Conservation (phyloP, 2,888 invertebrate genomes). For the Lasioglossum calceatum region DNA sequence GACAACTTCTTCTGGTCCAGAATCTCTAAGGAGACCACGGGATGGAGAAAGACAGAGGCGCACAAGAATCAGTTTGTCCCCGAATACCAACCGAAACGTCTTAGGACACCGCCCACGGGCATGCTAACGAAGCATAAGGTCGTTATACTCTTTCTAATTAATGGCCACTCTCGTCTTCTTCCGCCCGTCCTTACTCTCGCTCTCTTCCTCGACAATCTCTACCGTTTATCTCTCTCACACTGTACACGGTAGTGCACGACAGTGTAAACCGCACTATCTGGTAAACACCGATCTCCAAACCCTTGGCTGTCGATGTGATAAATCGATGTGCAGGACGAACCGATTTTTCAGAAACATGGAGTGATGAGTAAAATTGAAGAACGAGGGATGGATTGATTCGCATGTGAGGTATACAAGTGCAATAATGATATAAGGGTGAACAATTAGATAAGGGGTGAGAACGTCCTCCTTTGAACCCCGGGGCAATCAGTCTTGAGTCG, state of each 20-base stretch:
- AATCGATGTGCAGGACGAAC: no score
- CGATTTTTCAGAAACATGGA: no score
- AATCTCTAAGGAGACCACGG: constrained; percentile 3
- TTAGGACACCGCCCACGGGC: constrained; percentile 64
- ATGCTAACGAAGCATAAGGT: constrained; percentile 70
- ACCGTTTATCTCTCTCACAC: constrained; percentile 13
- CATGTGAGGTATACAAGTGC: no score
- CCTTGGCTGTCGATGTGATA: neutral
- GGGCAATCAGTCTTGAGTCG: neutral
- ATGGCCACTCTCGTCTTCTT: constrained; percentile 71
- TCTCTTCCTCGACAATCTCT: constrained; percentile 55
- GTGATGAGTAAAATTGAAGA: neutral
- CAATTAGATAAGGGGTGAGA: neutral
- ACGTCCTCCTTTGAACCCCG: neutral
- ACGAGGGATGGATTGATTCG: no score
- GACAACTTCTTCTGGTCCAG: constrained; percentile 40
- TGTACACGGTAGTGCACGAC: neutral
- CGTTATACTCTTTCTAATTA: constrained; percentile 73
- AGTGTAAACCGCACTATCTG: neutral
- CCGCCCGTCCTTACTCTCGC: constrained; percentile 69
- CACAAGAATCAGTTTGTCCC: constrained; percentile 39
- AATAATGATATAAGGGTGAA: no score
- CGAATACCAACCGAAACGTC: constrained; percentile 53
- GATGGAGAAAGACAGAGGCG: constrained; percentile 13
- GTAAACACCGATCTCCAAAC: neutral